These are phyloP conservation scores for Lasioglossum leucozonium DNA, from an alignment of 2,888 invertebrate species.

Conservation along the genomic window DNA sequence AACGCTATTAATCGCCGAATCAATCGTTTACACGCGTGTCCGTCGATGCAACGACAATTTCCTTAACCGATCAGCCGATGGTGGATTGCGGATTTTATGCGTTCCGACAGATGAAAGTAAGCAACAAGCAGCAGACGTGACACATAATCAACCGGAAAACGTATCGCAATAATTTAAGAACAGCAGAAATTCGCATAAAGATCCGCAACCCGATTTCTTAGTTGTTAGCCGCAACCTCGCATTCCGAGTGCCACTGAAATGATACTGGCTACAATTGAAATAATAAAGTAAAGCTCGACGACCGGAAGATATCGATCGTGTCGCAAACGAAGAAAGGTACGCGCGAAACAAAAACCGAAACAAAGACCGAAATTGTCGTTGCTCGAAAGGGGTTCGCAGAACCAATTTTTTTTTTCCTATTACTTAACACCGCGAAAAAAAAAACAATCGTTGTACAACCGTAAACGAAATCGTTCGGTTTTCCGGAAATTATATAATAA, in stretches of 20 bases:
- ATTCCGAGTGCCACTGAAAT: neutral
- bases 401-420: slow-evolving; percentile 3
- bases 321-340: neutral
- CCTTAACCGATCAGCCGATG: neutral
- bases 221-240: neutral
- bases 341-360: neutral
- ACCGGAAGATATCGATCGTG: neutral
- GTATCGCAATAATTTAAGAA: neutral
- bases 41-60: slow-evolving; percentile 62
- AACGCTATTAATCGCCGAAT: slow-evolving; percentile 30
- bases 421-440: slow-evolving; percentile 9
- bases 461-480: slow-evolving; percentile 8
- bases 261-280: neutral
- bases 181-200: neutral
- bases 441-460: slow-evolving; percentile 29
- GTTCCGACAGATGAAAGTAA: neutral
- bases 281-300: neutral
- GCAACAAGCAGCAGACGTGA: no score
- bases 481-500: slow-evolving; percentile 25
- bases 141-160: neutral
- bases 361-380: slow-evolving; percentile 57
- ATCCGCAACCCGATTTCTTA: neutral
- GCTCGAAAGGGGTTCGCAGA: slow-evolving; percentile 40
- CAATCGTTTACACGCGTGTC: slow-evolving; percentile 10
- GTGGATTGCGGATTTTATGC: neutral